A percentile compares a stretch with the other conserved stretches of the same genome.
Conservation (phyloP, 2,113 vertebrate species). For the Colaptes auratus region DNA sequence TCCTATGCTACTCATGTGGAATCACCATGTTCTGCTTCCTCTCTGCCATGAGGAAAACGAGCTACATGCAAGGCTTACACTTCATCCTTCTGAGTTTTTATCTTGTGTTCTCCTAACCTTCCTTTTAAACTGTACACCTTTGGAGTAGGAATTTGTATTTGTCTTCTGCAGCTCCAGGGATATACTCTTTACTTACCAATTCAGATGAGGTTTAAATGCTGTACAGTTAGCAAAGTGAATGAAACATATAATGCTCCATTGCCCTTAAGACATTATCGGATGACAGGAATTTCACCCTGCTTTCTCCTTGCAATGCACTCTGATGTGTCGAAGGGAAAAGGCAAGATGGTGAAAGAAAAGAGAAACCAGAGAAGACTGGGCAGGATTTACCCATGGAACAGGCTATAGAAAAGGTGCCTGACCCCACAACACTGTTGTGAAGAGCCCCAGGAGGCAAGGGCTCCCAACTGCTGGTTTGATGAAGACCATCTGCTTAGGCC, state of each 20-base stretch:
- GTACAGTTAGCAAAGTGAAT: neutral
- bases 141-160: neutral
- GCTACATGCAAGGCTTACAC: neutral
- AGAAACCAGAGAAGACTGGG: neutral
- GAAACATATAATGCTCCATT: neutral
- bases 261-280: neutral
- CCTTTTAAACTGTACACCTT: neutral
- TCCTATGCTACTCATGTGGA: neutral
- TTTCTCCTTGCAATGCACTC: neutral
- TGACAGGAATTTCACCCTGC: neutral
- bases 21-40: neutral
- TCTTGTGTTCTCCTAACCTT: neutral
- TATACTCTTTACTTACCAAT: neutral
- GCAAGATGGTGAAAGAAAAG: neutral
- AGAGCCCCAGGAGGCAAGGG: neutral
- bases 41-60: neutral
- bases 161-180: neutral
- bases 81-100: neutral
- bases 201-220: neutral
- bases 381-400: neutral
- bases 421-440: neutral
- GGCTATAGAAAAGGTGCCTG: neutral
- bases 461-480: neutral
- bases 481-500: neutral
- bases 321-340: neutral